Evolutionary conservation across 2,113 vertebrate species (phyloP).

Genomic region (Riparia riparia): DNA sequence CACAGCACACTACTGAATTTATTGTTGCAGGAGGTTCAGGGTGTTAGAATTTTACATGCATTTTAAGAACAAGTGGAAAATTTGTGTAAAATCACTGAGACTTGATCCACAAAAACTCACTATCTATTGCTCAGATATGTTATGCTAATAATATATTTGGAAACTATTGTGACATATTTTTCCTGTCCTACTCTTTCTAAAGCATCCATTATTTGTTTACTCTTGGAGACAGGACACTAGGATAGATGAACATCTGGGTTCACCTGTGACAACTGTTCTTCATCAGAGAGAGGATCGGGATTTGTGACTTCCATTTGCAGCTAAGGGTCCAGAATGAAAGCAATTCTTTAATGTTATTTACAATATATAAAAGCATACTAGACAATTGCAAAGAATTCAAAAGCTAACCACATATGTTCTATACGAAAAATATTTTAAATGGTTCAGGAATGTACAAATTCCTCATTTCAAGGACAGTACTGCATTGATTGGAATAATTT

Average conservation of each 20-base stretch:
- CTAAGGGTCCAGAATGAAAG: not conserved
- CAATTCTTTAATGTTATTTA: not conserved
- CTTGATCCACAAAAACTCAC: not conserved
- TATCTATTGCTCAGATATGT: not conserved
- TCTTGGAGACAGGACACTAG: not conserved
- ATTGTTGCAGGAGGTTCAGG: not conserved
- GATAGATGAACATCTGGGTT: not conserved
- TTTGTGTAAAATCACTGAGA: not conserved
- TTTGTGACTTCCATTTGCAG: not conserved
- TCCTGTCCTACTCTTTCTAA: not conserved
- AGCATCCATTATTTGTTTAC: not conserved
- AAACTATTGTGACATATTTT: not conserved
- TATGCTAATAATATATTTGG: not conserved
- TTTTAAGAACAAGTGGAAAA: not conserved
- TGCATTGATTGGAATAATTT: not conserved
- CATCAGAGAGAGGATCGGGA: not conserved
- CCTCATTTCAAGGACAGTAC: not conserved
- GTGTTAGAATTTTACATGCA: not conserved
- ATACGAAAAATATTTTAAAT: not conserved
- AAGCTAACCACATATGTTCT: not conserved
- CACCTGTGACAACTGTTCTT: not conserved
- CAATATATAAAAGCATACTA: not conserved
- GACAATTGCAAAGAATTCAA: not conserved
- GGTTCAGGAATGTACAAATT: not conserved
- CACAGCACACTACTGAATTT: not conserved